phyloP scores from a whole-genome alignment of 2,888 invertebrate genomes.

The Quadroppia sp. region DNA sequence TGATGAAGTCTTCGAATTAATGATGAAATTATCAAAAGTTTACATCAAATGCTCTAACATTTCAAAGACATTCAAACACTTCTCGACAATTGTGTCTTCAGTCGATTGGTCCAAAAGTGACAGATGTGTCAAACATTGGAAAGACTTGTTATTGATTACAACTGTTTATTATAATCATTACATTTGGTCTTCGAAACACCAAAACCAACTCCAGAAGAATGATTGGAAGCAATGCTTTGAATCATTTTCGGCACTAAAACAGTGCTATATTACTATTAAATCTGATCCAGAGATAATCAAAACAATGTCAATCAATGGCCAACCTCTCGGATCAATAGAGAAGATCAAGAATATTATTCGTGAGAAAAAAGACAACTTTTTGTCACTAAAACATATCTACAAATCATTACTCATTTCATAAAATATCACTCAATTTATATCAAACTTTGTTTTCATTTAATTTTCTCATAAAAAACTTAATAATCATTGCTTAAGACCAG shows the following conservation, averaged over 20 bases:
- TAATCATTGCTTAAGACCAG: too few relatives aligned
- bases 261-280: not conserved
- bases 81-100: not conserved
- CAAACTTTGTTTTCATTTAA: too few relatives aligned
- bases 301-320: not conserved
- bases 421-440: too few relatives aligned
- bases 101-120: slow-evolving; percentile 2
- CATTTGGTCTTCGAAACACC: not conserved
- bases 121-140: not conserved
- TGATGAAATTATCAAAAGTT: not conserved
- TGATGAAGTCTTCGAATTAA: not conserved
- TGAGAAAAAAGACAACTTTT: slow-evolving; percentile 6
- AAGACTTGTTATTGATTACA: slow-evolving; percentile 7
- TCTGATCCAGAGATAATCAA: not conserved
- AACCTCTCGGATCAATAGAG: not conserved
- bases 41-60: not conserved
- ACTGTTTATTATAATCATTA: not conserved
- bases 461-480: too few relatives aligned
- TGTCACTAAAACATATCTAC: slow-evolving; percentile 10
- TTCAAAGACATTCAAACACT: not conserved
- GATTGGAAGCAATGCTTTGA: slow-evolving; percentile 18
- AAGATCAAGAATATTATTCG: not conserved
- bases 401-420: too few relatives aligned
- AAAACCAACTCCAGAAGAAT: not conserved
- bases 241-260: slow-evolving; percentile 20